Evolutionary conservation across 2,113 vertebrate genomes (phyloP).

Genomic region (Chloropsis hardwickii): DNA sequence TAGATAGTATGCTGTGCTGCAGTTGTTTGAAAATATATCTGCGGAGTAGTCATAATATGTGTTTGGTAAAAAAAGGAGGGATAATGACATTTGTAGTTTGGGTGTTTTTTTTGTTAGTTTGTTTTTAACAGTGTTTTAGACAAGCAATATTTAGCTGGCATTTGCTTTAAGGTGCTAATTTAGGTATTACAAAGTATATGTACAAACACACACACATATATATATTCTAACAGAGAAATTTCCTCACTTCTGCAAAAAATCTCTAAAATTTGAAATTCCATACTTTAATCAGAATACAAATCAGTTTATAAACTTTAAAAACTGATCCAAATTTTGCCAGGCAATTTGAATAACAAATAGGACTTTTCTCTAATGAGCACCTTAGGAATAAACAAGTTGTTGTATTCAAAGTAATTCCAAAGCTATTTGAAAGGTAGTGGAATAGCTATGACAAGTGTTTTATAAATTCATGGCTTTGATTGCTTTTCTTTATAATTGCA

Average conservation of each 20-base stretch:
- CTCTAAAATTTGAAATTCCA: background rate
- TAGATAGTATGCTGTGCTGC: conserved; percentile 61
- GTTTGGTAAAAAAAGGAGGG: background rate
- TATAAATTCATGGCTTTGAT: background rate
- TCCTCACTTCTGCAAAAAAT: background rate
- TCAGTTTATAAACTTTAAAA: background rate
- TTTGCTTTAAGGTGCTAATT: background rate
- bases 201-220: background rate
- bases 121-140: background rate
- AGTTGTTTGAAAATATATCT: conserved; percentile 50
- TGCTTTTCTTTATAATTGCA: background rate
- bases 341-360: background rate
- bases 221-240: background rate
- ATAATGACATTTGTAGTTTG: background rate
- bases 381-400: background rate
- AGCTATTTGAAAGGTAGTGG: background rate
- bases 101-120: rapidly evolving
- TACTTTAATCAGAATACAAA: background rate
- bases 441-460: background rate
- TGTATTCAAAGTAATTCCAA: background rate
- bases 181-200: conserved; percentile 5
- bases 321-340: background rate
- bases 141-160: background rate
- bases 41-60: background rate
- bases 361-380: background rate